Conservation (phyloP, 1,140 invertebrate species). For the Caligus rogercresseyi region DNA sequence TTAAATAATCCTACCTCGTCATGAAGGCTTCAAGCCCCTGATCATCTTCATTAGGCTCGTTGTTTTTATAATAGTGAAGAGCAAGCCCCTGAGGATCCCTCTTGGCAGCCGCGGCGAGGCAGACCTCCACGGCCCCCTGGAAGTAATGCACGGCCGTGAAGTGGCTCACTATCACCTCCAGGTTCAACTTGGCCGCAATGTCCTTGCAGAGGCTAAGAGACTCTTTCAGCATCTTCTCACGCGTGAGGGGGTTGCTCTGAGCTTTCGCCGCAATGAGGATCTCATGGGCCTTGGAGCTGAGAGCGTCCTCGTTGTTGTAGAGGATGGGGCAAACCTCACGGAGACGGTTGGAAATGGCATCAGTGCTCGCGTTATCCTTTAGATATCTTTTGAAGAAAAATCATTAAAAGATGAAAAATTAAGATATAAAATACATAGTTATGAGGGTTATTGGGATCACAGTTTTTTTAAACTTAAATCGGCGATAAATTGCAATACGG, state of each 20-base stretch:
- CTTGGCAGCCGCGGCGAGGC: constrained; percentile 58
- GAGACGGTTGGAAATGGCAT: constrained; percentile 69
- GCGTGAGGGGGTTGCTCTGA: constrained; percentile 20
- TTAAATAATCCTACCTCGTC: no score
- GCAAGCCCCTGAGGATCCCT: constrained; percentile 73
- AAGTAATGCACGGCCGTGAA: constrained; percentile 39
- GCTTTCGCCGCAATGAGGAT: constrained; percentile 23
- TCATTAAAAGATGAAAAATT: no score
- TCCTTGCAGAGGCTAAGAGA: constrained; percentile 23
- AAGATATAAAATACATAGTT: no score
- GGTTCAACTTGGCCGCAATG: constrained; percentile 17
- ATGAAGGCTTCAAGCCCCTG: constrained; percentile 29
- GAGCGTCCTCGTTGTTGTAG: constrained; percentile 85
- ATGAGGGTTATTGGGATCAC: no score
- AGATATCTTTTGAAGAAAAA: constrained; percentile 43
- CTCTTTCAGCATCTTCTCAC: constrained; percentile 23
- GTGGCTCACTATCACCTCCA: constrained; percentile 13
- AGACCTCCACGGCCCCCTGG: constrained; percentile 69
- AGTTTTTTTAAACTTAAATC: no score
- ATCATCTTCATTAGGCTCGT: constrained; percentile 53
- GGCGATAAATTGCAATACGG: no score
- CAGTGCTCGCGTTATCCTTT: constrained; percentile 80
- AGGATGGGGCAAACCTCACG: constrained; percentile 78
- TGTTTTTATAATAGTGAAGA: constrained; percentile 67
- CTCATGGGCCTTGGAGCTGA: constrained; percentile 59